phyloP scores from a whole-genome alignment of 2,797 vertebrate species.

The Chelon labrosus region DNA sequence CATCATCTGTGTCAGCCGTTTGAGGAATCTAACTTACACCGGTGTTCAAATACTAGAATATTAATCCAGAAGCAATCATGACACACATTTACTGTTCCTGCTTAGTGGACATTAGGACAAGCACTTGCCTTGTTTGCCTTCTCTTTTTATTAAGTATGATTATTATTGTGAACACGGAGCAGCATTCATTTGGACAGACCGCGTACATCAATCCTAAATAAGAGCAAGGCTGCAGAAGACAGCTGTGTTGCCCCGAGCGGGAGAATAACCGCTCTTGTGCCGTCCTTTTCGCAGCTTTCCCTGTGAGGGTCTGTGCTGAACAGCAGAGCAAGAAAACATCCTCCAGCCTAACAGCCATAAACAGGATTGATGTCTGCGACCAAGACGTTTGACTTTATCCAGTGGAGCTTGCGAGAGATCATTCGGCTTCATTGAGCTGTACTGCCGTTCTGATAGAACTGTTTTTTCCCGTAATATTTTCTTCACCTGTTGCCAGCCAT shows the following conservation, averaged over 20 bases:
- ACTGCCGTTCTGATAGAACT: conserved; percentile 76
- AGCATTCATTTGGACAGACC: conserved; percentile 50
- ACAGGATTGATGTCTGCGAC: conserved; percentile 86
- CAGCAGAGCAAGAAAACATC: conserved; percentile 82
- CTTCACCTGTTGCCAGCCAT: conserved; percentile 61
- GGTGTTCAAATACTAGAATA: conserved; percentile 20
- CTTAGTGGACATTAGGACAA: neutral
- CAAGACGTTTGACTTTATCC: conserved; percentile 84
- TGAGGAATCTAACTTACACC: conserved; percentile 35
- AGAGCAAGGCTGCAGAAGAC: conserved; percentile 64
- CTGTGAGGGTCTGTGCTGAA: conserved; percentile 75
- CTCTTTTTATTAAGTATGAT: conserved; percentile 11
- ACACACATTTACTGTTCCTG: neutral
- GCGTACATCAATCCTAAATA: conserved; percentile 75
- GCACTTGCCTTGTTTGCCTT: conserved; percentile 27
- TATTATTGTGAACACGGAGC: conserved; percentile 16
- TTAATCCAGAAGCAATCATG: conserved; percentile 10
- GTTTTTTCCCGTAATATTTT: conserved; percentile 68
- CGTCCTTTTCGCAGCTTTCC: conserved; percentile 69
- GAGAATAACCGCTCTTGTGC: conserved; percentile 60
- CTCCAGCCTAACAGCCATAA: conserved; percentile 81
- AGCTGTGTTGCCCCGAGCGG: conserved; percentile 73
- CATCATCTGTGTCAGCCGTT: conserved; percentile 56
- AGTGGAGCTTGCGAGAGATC: conserved; percentile 83
- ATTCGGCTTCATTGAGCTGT: conserved; percentile 85